Evolutionary conservation across 1,140 invertebrate genomes (phyloP), one percentile per base, ranked within the genome.

Genomic region (honey bee (Apis mellifera)): DNA sequence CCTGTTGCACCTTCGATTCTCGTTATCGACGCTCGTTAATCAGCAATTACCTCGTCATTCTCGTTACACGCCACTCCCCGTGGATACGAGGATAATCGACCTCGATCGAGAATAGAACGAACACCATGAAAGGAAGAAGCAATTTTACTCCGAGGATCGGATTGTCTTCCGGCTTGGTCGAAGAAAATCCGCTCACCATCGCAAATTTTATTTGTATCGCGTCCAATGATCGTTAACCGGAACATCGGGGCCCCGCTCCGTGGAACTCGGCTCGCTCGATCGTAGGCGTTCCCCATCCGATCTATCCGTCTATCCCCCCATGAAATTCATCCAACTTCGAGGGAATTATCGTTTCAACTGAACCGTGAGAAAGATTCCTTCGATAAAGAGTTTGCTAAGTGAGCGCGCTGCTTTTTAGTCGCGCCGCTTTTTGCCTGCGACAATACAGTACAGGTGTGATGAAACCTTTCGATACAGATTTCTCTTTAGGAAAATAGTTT

Each of bases 181-280:
- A 62, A 76, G 75, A 69, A 82, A 86, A 86, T 86, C 70, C 62
- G 78, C 48, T 86, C 64, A 59, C 73, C 68, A 68, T 84, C 78
- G 68, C 50, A 8, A 42, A 86, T 86, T 86, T 86, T 85, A 73
- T 86, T 79, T 77, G 15, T 26, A 64, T 82, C 72, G 83, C 62
- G 76, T 62, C 50, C 9, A 9, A 52, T 55, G 78, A 81, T 85
- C 83, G 76, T 84, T 81, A 71, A 86, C 54, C 66, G 84, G 69
- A 76, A 69, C 42, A 71, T 71, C 60, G 66, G 21, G 77, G 71
- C 15, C 32, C 17, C 23, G 11, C 62, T n/a, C n/a, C n/a, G n/a
- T n/a, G n/a, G 77, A 78, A 78, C n/a, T 78, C 66, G 75, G 75
- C 75, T 78, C 15, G 19, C 48, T 68, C 62, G 65, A 82, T 75